Conservation (phyloP, 2,888 invertebrate genomes). For the Portevinia maculata region DNA sequence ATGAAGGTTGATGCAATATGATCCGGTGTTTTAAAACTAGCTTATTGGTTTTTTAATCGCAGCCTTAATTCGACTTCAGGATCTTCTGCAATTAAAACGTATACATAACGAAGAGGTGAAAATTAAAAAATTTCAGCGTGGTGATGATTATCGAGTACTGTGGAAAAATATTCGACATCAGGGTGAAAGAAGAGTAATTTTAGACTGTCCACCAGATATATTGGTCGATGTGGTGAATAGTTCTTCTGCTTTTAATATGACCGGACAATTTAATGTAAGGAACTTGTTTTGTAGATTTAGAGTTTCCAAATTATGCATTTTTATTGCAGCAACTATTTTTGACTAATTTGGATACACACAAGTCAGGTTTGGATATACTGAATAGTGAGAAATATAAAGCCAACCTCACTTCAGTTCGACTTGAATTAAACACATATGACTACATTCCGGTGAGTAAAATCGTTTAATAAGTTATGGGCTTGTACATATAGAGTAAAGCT, state of each 20-base stretch:
- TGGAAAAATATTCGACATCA: constrained; percentile 86
- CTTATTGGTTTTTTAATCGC: neutral
- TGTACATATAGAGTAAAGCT: too few species aligned
- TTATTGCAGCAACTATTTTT: constrained; percentile 82
- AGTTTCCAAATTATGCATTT: neutral
- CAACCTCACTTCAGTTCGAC: constrained; percentile 81
- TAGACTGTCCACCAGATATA: constrained; percentile 89
- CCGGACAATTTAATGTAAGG: constrained; percentile 80
- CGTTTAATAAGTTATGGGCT: neutral
- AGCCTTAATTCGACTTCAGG: constrained; percentile 88
- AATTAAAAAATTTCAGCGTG: constrained; percentile 85
- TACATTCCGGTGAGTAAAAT: constrained; percentile 41
- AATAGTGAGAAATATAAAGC: constrained; percentile 79
- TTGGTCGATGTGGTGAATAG: constrained; percentile 85
- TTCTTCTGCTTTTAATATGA: constrained; percentile 79
- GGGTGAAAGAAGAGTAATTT: constrained; percentile 87
- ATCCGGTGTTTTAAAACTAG: neutral
- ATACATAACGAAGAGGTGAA: constrained; percentile 87
- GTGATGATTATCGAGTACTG: constrained; percentile 78
- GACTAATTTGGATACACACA: constrained; percentile 83
- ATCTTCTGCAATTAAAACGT: constrained; percentile 89
- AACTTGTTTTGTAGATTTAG: neutral
- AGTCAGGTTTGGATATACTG: constrained; percentile 83
- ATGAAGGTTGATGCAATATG: constrained; percentile 85
- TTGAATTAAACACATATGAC: constrained; percentile 77